phyloP scores from a whole-genome alignment of 2,888 invertebrate genomes.

The Cheilosia vulpina region DNA sequence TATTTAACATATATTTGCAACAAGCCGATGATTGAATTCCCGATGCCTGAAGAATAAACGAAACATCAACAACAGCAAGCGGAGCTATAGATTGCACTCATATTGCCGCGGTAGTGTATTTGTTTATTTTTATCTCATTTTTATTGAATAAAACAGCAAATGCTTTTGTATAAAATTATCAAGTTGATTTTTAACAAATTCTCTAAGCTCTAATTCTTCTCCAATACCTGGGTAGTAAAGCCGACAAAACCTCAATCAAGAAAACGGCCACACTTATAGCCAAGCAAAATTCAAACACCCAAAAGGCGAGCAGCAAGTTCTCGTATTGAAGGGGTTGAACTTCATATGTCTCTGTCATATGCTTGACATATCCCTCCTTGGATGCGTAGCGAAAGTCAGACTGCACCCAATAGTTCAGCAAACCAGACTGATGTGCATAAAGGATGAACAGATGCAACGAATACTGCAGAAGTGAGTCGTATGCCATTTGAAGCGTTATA shows the following conservation, averaged over 20 bases:
- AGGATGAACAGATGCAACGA: slow-evolving; percentile 23
- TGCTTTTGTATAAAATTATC: no score
- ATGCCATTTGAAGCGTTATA: slow-evolving; percentile 77
- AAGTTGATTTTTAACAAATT: no score
- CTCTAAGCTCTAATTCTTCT: neutral
- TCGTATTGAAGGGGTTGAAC: neutral
- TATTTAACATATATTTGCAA: no score
- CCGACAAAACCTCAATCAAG: neutral
- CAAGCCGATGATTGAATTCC: no score
- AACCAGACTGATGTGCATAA: slow-evolving; percentile 4
- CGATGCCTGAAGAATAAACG: no score
- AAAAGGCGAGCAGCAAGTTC: slow-evolving; percentile 12
- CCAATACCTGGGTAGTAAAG: neutral
- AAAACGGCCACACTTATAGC: slow-evolving; percentile 1
- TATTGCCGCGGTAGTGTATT: no score
- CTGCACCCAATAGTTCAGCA: slow-evolving; percentile 9
- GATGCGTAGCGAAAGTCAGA: slow-evolving; percentile 22
- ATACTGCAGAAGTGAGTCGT: slow-evolving; percentile 23
- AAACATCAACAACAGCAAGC: no score
- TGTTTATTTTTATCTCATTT: no score
- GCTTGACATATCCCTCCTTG: slow-evolving; percentile 12
- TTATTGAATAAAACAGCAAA: no score
- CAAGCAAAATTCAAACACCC: slow-evolving; percentile 7
- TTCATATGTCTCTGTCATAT: neutral
- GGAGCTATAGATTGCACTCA: no score